Evolutionary conservation across 2,113 vertebrate genomes (phyloP), one percentile per base, ranked within the genome.

Genomic region (Cyprinodon tularosa): DNA sequence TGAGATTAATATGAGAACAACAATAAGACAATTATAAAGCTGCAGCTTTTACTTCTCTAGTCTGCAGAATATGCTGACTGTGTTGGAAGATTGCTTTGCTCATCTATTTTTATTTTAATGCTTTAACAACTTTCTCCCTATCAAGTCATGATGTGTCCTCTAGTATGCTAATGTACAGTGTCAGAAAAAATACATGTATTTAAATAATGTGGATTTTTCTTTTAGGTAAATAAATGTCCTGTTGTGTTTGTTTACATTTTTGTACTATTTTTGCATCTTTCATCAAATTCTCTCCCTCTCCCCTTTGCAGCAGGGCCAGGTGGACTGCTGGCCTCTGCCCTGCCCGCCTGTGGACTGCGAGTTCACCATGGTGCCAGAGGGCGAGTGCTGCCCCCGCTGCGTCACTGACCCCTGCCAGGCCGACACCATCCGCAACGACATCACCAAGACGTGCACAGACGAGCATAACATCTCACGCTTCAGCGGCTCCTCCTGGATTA

Each of bases 401-500:
- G 95, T 98, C 88, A 89, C 93, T 3, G 97, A 98, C 89, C 98
- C 98, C 66, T 99, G 98, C 93, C 97, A 96, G 89, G 97, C 97
- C 0, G 96, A 98, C 89, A 95, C 95, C 66, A 84, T 98, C 60
- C 96, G 95, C 89, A 98, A 98, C 59, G 97, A 99, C 93, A 97
- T 99, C 93, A 98, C 96, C 90, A 98, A 98, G 93, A 98, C 96
- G 2, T 99, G 98, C 90, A 89, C 95, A 83, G 98, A 99, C 71
- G 97, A 99, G 90, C 94, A 95, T 88, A 96, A 93, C n/a, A 93
- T 98, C 45, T 86, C 96, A 74, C 97, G 97, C 93, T 97, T 99
- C 94, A 97, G 97, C 17, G 98, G 97, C 68, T 97, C 97, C 48
- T 97, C 97, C 77, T 99, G 98, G 98, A 97, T 97, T 86, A 98